A percentile compares a stretch with the other conserved stretches of the same genome.
phyloP scores from a whole-genome alignment of 2,888 invertebrate genomes.

The Papilio protenor region DNA sequence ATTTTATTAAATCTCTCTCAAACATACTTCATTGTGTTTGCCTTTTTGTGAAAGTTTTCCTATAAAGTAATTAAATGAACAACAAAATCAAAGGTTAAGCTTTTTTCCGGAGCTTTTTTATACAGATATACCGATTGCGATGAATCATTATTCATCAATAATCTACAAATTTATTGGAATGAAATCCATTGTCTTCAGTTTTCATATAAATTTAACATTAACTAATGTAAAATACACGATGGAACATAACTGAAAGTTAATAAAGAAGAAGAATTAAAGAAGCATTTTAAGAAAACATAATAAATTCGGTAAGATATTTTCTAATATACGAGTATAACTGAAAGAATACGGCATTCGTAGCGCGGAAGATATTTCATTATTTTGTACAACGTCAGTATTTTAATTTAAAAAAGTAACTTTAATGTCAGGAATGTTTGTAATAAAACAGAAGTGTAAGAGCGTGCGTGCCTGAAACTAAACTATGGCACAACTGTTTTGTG shows the following conservation, averaged over 20 bases:
- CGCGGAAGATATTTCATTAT: slow-evolving; percentile 5
- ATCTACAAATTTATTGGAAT: no score
- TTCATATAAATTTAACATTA: no score
- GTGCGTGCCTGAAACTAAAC: not conserved
- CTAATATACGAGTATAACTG: not conserved
- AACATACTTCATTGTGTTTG: slow-evolving; percentile 21
- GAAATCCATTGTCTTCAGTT: not conserved
- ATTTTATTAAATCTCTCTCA: slow-evolving; percentile 18
- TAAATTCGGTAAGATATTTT: not conserved
- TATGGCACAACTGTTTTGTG: no score
- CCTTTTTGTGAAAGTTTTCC: slow-evolving; percentile 1
- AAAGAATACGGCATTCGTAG: not conserved
- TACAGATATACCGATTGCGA: not conserved
- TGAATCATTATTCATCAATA: no score
- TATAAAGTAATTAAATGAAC: not conserved
- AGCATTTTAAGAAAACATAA: not conserved
- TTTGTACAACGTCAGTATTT: not conserved
- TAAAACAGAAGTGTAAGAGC: not conserved
- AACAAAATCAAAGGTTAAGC: not conserved
- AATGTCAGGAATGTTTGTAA: not conserved
- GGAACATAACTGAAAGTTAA: not conserved
- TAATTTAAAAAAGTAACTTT: slow-evolving; percentile 2
- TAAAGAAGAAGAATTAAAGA: not conserved
- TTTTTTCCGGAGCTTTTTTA: not conserved
- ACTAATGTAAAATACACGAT: not conserved